Base-by-base conservation (phyloP, 1,140 invertebrate species). In the Phymastichus coffea region DNA sequence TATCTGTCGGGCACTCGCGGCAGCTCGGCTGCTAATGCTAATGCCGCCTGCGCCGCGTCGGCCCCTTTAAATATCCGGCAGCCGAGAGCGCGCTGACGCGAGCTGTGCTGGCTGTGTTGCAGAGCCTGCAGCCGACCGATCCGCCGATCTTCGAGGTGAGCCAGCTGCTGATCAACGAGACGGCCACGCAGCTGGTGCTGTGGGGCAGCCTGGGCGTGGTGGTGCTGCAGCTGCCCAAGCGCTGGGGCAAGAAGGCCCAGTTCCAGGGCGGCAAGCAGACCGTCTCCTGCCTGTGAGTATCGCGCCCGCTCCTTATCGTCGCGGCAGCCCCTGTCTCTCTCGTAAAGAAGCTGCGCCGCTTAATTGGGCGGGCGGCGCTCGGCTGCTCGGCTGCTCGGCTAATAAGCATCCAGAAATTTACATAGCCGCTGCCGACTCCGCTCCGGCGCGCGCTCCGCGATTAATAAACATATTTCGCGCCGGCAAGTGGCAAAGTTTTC, bases 101-200 rank as follows among this genome's bases (percentile, higher is more conserved):
- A 64, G 65, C 61, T 65, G 66, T 41, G 15, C 40, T 17, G 23
- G 6, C 10, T 8, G 28, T n/a, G n/a, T n/a, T n/a, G 12, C 68
- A 82, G 80, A 75, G 71, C 14, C 61, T 82, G 0, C 69, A 70
- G 49, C 79, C 70, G 4, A 76, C 71, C 2, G 76, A 80, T 61
- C 72, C 78, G 1, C 80, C 80, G 8, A 72, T 78, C 15, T 81
- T 81, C 62, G 80, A 82, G 4, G 72, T 82, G 4, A 76, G 76
- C 17, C 68, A 75, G 43, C 51, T 83, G 19, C 35, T 75, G 25
- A 74, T 81, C 55, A 83, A 82, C 61, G 76, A 79, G 46, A 78
- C 79, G 0, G 65, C 68, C 1, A 75, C 80, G 2, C 76, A 80
- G 35, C 55, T 81, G 7, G 76, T 67, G 1, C 51, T 82, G 4